These are phyloP conservation scores for Anoplopoma fimbria DNA, from an alignment of 2,113 vertebrate species.

Conservation along the genomic window DNA sequence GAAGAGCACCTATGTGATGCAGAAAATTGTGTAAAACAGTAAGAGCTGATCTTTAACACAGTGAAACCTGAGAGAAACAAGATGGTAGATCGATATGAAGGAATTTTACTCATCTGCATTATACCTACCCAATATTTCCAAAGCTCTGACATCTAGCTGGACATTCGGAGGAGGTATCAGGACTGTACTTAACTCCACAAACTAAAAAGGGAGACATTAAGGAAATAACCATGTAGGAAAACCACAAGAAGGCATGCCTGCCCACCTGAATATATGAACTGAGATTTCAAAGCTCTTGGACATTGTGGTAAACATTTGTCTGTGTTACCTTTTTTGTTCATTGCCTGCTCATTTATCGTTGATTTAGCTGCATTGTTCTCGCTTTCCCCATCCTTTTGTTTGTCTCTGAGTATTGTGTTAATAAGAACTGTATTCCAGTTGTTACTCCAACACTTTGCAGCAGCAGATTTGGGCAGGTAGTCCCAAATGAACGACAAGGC, in stretches of 20 bases:
- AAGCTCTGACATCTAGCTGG: slow-evolving; percentile 43
- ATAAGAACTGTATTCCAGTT: slow-evolving; percentile 17
- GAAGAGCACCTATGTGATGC: neutral
- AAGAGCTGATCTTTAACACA: slow-evolving; percentile 13
- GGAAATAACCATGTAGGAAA: slow-evolving; percentile 48
- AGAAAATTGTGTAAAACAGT: slow-evolving; percentile 8
- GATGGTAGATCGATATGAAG: neutral
- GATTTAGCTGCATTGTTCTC: slow-evolving; percentile 38
- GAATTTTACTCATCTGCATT: slow-evolving; percentile 17
- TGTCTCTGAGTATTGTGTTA: slow-evolving; percentile 1
- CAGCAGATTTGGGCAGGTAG: slow-evolving; percentile 17
- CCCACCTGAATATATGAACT: slow-evolving; percentile 66
- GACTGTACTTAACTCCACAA: slow-evolving; percentile 29
- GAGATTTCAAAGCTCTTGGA: slow-evolving; percentile 58
- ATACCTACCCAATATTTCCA: slow-evolving; percentile 26
- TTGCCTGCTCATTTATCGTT: slow-evolving; percentile 35
- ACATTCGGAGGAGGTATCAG: slow-evolving; percentile 10
- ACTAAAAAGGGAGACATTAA: slow-evolving; percentile 30
- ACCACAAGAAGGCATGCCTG: slow-evolving; percentile 55
- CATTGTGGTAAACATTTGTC: slow-evolving; percentile 62
- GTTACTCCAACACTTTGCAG: neutral
- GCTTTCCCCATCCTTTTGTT: slow-evolving; percentile 19
- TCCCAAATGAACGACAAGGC: neutral
- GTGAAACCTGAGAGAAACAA: slow-evolving; percentile 15
- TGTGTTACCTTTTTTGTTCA: slow-evolving; percentile 42